A percentile compares a stretch with the other conserved stretches of the same genome.
These are phyloP conservation scores for Benthosema pterotum DNA, from an alignment of 2,797 vertebrate genomes.

Conservation along the genomic window DNA sequence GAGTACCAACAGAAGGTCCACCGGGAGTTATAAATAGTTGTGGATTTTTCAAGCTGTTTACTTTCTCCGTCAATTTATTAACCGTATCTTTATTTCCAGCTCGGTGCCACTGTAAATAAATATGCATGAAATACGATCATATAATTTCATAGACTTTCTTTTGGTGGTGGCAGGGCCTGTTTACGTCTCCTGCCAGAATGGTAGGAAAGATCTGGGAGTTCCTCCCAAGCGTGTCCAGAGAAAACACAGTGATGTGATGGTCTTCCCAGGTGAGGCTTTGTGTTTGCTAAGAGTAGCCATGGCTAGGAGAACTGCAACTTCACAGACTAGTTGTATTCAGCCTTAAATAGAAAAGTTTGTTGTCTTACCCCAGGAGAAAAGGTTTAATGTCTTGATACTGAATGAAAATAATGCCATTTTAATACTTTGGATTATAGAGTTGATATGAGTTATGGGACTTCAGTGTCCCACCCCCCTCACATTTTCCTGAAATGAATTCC, in stretches of 20 bases:
- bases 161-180: slow-evolving; percentile 26
- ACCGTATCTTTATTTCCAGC: slow-evolving; percentile 41
- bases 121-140: slow-evolving; percentile 43
- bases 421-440: too few relatives aligned
- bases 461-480: too few relatives aligned
- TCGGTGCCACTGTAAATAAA: slow-evolving; percentile 51
- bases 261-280: slow-evolving; percentile 55
- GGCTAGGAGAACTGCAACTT: slow-evolving; percentile 28
- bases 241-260: slow-evolving; percentile 57
- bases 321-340: slow-evolving; percentile 12
- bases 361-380: too few relatives aligned
- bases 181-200: slow-evolving; percentile 49
- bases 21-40: slow-evolving; percentile 17
- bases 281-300: slow-evolving; percentile 29
- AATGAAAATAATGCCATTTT: too few relatives aligned
- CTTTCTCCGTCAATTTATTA: slow-evolving; percentile 41
- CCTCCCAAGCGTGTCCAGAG: slow-evolving; percentile 45
- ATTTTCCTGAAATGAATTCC: too few relatives aligned
- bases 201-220: slow-evolving; percentile 47
- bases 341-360: slow-evolving; percentile 6
- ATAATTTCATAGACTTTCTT: slow-evolving; percentile 47
- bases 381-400: too few relatives aligned
- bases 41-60: slow-evolving; percentile 41
- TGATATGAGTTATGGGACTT: too few relatives aligned
- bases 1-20: slow-evolving; percentile 19